Conservation (phyloP, 2,113 vertebrate genomes). For the Mellivora capensis region DNA sequence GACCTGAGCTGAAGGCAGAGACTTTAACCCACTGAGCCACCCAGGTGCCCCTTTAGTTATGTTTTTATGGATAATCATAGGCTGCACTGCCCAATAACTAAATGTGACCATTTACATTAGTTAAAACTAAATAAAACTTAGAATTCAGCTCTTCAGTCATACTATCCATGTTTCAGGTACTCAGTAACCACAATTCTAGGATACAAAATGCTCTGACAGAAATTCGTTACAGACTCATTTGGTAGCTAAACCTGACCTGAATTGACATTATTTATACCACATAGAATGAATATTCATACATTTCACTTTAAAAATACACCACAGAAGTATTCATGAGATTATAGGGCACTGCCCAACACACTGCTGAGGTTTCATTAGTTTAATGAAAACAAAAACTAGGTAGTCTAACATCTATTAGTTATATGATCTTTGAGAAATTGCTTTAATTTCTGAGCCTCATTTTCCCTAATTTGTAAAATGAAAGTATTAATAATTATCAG, state of each 20-base stretch:
- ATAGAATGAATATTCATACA: not conserved
- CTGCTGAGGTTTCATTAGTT: not conserved
- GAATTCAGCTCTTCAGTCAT: not conserved
- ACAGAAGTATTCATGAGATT: not conserved
- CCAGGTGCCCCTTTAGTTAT: too few relatives aligned
- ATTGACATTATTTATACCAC: not conserved
- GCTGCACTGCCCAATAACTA: not conserved
- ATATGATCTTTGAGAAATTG: not conserved
- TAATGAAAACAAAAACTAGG: not conserved
- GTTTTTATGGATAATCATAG: not conserved
- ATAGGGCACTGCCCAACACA: not conserved
- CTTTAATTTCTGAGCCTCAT: not conserved
- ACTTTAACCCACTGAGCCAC: too few relatives aligned
- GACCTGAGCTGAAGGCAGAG: too few relatives aligned
- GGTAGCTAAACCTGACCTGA: not conserved
- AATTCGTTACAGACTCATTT: not conserved
- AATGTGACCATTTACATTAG: not conserved
- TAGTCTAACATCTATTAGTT: not conserved
- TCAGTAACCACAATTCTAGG: not conserved
- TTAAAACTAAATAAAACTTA: not conserved
- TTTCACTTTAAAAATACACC: constrained; percentile 2
- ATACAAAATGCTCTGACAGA: not conserved
- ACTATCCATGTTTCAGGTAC: not conserved
- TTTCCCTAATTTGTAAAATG: not conserved
- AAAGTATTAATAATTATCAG: not conserved